Base-by-base conservation (phyloP, 2,888 invertebrate species). In the Epistrophe eligans region DNA sequence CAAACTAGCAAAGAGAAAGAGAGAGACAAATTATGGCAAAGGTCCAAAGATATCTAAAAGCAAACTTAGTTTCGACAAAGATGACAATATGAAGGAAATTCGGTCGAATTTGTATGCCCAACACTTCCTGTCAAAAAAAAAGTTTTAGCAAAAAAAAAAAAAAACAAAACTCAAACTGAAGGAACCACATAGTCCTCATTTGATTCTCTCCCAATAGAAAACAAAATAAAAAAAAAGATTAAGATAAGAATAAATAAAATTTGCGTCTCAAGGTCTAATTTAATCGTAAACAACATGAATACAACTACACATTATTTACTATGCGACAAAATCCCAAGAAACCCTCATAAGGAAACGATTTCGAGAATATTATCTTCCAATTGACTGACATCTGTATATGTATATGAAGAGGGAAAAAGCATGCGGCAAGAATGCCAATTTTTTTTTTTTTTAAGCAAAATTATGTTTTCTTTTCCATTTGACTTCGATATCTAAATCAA, bases 321-420 rank as follows among this genome's bases (percentile, higher is more conserved):
- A 66, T 80, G 81, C 62, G 70, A 55, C 4, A 76, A 76, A 57
- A 79, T 19, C 55, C 67, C 45, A 80, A 77, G 60, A 80, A 80
- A 70, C 67, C 48, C 50, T 79, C 74, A 64, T 79, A 76, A 80
- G 52, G 55, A 70, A 70, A 70, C 15, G 9, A 40, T 40, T 70
- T 40, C 19, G 28, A 28, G 15, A 55, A 19, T 40, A 40, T 13
- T 15, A 52, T 70, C 55, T 55, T 28, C 24, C 50, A 70, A 70
- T 55, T 9, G 55, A 28, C 8, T 28, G 15, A 55, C 28, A 55
- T 55, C 7, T 55, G 28, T 17, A 2, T 17, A 2, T 13, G 13
- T 0, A 24, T 13, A 7, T 13, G 7, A 28, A 28, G 4, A 9
- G 32, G 15, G 28, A 55, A 5, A 4, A 0, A 24, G 19, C 32